Evolutionary conservation across 2,888 invertebrate species (phyloP), one percentile per base, ranked within the genome.

Genomic region (Melanostoma mellinum): DNA sequence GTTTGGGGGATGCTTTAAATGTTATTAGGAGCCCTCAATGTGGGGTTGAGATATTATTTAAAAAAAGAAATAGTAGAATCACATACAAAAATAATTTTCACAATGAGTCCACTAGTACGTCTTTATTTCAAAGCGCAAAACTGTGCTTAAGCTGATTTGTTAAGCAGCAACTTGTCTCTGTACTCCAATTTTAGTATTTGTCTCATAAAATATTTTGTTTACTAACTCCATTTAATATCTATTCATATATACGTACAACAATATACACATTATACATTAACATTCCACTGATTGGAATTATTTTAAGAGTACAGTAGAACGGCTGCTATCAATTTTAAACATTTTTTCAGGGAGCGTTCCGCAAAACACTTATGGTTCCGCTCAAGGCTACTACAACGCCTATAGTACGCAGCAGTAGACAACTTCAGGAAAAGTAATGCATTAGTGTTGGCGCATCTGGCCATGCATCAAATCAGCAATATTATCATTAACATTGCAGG

Each of bases 381-480:
- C 72, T 44, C 78, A 82, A 52, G 69, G 73, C 69, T 82, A 78
- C 69, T 82, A 82, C 78, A 82, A 78, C 68, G 68, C 82, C 52
- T 82, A 82, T 73, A 82, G 73, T 82, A 78, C 78, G 61, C 73
- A 77, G 52, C 77, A 82, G 56, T 38, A 73, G 35, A 10, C 63
- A 20, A 20, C 20, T 20, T 20, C 20, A 20, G 20, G 53, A 61
- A 73, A 53, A 68, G 20, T 65, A 78, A 82, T 56, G 58, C 73
- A 65, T 73, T 73, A 44, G 53, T 78, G 69, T 50, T 65, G 73
- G 44, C 63, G 63, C 63, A 68, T 46, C 81, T 35, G 77, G 77
- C 73, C 82, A 77, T 82, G 63, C 77, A 58, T 65, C 77, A 73
- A 82, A 69, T 77, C 77, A 78, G 69, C 82, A 82, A 82, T 82